These are phyloP conservation scores for Pteropus rufus DNA, from an alignment of 2,797 vertebrate species.

Conservation along the genomic window DNA sequence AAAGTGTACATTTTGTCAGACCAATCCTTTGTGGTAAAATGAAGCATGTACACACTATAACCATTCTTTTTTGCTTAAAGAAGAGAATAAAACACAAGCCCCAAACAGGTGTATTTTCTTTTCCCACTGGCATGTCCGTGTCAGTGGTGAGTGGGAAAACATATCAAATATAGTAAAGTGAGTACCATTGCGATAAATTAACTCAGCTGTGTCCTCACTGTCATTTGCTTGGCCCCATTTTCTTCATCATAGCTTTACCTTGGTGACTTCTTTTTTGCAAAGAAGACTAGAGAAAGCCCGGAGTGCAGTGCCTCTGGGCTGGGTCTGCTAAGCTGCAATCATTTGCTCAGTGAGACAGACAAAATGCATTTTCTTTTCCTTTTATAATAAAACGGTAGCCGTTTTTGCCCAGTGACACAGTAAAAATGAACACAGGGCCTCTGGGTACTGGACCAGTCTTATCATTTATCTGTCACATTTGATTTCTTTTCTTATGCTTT, in stretches of 20 bases:
- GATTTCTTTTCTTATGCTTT: conserved; percentile 16
- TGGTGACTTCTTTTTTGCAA: background rate
- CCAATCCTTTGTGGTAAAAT: background rate
- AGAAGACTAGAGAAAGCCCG: background rate
- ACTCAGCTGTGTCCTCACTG: background rate
- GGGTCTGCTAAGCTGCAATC: background rate
- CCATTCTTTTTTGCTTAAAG: background rate
- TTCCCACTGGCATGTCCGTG: background rate
- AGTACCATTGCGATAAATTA: background rate
- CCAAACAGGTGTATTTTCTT: background rate
- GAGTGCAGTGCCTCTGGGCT: background rate
- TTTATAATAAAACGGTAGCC: conserved; percentile 56
- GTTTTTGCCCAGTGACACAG: conserved; percentile 2
- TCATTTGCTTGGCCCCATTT: background rate
- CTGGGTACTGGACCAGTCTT: background rate
- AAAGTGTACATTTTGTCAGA: background rate
- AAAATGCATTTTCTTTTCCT: conserved; percentile 58
- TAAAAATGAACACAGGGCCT: background rate
- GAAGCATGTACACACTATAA: background rate
- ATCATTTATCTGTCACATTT: conserved; percentile 42
- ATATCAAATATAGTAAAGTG: background rate
- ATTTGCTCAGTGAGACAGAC: conserved; percentile 50
- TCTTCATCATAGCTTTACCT: background rate
- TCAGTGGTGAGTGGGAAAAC: background rate
- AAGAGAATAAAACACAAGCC: background rate